A percentile compares a stretch with the other conserved stretches of the same genome.
phyloP scores from a whole-genome alignment of 2,888 invertebrate species.

The Pardosa pseudoannulata region DNA sequence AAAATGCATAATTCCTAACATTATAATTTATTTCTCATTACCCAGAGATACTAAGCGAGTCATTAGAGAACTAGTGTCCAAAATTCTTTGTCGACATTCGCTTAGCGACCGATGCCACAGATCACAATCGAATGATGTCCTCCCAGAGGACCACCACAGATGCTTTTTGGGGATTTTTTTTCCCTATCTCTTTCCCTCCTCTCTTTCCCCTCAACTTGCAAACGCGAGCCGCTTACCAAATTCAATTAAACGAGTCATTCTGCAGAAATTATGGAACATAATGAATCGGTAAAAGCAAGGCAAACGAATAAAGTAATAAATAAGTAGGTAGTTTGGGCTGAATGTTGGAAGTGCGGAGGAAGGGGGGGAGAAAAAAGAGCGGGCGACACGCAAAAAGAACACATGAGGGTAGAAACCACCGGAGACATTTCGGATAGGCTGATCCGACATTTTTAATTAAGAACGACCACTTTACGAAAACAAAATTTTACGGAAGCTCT shows the following conservation, averaged over 20 bases:
- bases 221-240: neutral
- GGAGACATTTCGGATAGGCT: slow-evolving; percentile 24
- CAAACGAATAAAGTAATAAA: neutral
- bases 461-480: slow-evolving; percentile 27
- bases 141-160: too few species aligned
- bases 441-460: slow-evolving; percentile 45
- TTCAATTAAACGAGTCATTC: neutral
- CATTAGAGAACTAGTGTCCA: too few species aligned
- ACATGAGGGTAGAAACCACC: slow-evolving; percentile 17
- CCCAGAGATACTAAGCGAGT: too few species aligned
- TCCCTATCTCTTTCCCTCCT: neutral
- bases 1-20: too few species aligned
- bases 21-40: too few species aligned
- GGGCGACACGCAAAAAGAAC: slow-evolving; percentile 5
- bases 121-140: too few species aligned
- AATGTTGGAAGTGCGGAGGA: too few species aligned
- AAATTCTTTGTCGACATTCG: too few species aligned
- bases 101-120: too few species aligned
- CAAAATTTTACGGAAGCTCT: slow-evolving; percentile 35
- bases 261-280: neutral
- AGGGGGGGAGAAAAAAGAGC: neutral
- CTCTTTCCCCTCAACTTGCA: neutral
- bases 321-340: neutral
- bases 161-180: neutral
- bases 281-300: neutral